These are phyloP conservation scores for Tichodroma muraria DNA, from an alignment of 2,113 vertebrate genomes.

Conservation along the genomic window DNA sequence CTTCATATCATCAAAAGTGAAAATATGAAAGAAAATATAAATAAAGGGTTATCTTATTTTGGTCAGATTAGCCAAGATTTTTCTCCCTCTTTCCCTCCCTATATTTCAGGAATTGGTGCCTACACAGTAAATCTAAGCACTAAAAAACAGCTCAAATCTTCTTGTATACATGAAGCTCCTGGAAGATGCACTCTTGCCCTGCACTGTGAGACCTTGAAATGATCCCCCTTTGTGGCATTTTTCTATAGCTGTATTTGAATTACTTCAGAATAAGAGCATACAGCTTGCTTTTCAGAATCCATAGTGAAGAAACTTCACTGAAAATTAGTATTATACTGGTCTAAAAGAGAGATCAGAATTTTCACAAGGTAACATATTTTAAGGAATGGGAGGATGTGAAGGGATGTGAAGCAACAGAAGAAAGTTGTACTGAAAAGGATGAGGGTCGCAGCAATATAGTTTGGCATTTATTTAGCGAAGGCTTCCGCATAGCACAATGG, in stretches of 20 bases:
- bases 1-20: neutral
- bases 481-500: neutral
- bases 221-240: neutral
- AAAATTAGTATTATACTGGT: neutral
- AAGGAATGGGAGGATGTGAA: neutral
- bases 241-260: neutral
- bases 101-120: neutral
- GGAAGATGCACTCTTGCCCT: neutral
- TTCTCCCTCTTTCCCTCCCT: fast-evolving
- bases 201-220: neutral
- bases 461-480: neutral
- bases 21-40: neutral
- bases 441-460: neutral
- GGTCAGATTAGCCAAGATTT: neutral
- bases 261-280: neutral
- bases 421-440: neutral
- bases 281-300: neutral
- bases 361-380: neutral
- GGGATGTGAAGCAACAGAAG: neutral
- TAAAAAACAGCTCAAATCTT: neutral
- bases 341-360: neutral
- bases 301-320: neutral
- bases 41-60: neutral
- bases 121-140: neutral
- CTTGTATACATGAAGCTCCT: neutral